Percentiles rank a stretch among this genome's conserved stretches.
Evolutionary conservation across 2,888 invertebrate species (phyloP).

Genomic region (Limenitis camilla): DNA sequence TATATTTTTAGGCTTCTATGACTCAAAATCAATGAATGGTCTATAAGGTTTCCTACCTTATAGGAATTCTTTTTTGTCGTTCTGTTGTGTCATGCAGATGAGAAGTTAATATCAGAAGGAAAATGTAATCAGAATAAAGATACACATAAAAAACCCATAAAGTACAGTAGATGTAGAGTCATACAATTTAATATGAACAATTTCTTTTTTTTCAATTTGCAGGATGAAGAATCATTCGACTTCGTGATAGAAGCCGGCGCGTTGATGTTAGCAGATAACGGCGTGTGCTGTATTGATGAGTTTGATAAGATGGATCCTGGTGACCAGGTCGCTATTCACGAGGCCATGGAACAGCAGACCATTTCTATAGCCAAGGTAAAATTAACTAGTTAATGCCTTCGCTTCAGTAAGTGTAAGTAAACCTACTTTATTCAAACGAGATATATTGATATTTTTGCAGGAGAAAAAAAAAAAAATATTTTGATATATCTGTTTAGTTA

Average conservation of each 20-base stretch:
- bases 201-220: slow-evolving; percentile 2
- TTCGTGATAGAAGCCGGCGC: slow-evolving; percentile 99
- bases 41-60: too few relatives aligned
- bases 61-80: too few relatives aligned
- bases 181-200: too few relatives aligned
- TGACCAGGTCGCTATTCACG: slow-evolving; percentile 99
- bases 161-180: too few relatives aligned
- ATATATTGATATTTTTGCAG: not conserved
- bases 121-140: not conserved
- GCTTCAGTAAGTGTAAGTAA: not conserved
- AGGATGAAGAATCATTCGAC: slow-evolving; percentile 97
- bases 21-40: too few relatives aligned
- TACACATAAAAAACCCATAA: not conserved
- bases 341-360: slow-evolving; percentile 99
- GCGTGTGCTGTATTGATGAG: slow-evolving; percentile 99
- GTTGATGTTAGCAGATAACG: slow-evolving; percentile 98
- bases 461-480: too few relatives aligned
- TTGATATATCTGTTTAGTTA: too few relatives aligned
- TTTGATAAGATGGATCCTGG: slow-evolving; percentile 99
- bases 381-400: too few relatives aligned
- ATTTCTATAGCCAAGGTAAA: slow-evolving; percentile 95
- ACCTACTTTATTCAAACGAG: not conserved
- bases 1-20: too few relatives aligned
- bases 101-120: too few relatives aligned
- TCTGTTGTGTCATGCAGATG: too few relatives aligned